Evolutionary conservation across 2,888 invertebrate species (phyloP).

Genomic region (Criorhina ranunculi): DNA sequence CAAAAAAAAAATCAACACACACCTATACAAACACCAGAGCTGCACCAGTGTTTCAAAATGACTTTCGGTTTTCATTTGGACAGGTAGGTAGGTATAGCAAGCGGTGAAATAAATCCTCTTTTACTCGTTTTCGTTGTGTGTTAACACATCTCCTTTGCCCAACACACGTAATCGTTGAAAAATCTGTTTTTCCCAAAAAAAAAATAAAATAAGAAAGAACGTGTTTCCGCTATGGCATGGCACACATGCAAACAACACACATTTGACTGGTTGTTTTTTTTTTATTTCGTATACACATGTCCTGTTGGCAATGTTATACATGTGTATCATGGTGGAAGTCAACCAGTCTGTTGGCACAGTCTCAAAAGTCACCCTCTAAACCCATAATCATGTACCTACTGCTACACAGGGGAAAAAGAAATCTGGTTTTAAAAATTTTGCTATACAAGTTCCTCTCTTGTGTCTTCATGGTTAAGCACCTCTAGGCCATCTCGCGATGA

Average conservation of each 20-base stretch:
- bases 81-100: no score
- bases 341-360: constrained; percentile 53
- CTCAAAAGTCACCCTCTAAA: constrained; percentile 53
- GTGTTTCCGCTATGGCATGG: constrained; percentile 65
- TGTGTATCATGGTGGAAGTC: constrained; percentile 3
- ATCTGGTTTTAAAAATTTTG: constrained; percentile 33
- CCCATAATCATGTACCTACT: constrained; percentile 52
- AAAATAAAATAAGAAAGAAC: constrained; percentile 23
- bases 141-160: constrained; percentile 43
- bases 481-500: neutral
- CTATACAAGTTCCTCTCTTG: constrained; percentile 21
- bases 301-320: constrained; percentile 20
- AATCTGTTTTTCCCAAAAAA: constrained; percentile 47
- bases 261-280: constrained; percentile 28
- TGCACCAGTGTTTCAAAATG: constrained; percentile 42
- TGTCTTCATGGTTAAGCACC: neutral
- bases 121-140: constrained; percentile 20
- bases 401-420: constrained; percentile 11
- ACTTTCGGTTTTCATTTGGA: constrained; percentile 71
- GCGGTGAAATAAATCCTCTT: constrained; percentile 52
- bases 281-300: no score
- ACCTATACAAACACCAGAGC: neutral
- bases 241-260: constrained; percentile 18
- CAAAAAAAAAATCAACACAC: constrained; percentile 10
- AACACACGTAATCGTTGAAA: constrained; percentile 37